These are phyloP conservation scores for Leptinotarsa haldemani DNA, from an alignment of 2,888 invertebrate species.

Conservation along the genomic window DNA sequence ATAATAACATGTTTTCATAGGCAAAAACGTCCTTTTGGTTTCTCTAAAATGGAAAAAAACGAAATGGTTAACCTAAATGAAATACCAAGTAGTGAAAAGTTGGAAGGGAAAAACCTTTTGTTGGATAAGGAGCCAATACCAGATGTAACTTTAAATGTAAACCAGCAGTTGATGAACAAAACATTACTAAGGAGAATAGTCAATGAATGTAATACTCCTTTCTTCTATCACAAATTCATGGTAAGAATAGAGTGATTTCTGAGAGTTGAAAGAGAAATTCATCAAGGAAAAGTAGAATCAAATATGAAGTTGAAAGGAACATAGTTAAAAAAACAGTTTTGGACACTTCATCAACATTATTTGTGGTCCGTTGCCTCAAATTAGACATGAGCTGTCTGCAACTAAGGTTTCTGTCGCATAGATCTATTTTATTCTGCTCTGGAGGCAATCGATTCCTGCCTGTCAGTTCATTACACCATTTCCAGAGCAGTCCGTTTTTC, in stretches of 20 bases:
- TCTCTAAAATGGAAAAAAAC: too few relatives aligned
- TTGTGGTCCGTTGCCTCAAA: too few relatives aligned
- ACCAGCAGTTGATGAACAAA: slow-evolving; percentile 15
- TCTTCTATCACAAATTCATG: slow-evolving; percentile 42
- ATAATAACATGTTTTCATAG: not conserved
- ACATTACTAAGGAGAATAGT: slow-evolving; percentile 13
- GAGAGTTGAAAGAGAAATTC: not conserved
- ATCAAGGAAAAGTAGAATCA: not conserved
- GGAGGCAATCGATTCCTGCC: too few relatives aligned
- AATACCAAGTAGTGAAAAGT: too few relatives aligned
- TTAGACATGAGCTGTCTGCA: too few relatives aligned
- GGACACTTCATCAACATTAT: too few relatives aligned
- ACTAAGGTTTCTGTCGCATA: too few relatives aligned
- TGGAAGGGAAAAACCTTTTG: not conserved
- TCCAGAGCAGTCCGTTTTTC: too few relatives aligned
- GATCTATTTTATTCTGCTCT: too few relatives aligned
- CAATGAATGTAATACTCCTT: slow-evolving; percentile 23
- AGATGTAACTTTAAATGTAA: slow-evolving; percentile 14
- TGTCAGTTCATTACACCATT: not conserved
- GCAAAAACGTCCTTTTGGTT: not conserved
- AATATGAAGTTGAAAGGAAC: too few relatives aligned
- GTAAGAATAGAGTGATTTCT: slow-evolving; percentile 28
- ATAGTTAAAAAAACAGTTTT: too few relatives aligned
- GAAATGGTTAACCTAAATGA: too few relatives aligned
- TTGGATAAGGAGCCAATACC: slow-evolving; percentile 25